Conservation (phyloP, 1,140 invertebrate genomes). For the Phymorhynchus buccinoides region DNA sequence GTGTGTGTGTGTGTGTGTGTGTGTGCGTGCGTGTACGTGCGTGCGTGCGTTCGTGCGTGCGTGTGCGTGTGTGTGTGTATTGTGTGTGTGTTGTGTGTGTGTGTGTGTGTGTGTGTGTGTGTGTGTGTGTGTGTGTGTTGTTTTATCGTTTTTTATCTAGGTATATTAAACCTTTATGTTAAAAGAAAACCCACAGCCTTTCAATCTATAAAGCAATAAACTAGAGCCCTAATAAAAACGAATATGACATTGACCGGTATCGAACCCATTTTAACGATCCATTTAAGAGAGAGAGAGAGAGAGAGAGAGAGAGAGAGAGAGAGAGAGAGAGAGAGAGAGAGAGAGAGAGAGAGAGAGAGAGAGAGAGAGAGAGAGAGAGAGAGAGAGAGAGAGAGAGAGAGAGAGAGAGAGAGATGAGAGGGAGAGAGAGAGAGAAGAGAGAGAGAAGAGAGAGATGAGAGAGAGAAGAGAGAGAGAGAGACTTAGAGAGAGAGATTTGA, state of each 20-base stretch:
- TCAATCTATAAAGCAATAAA: no score
- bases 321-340: neutral
- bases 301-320: neutral
- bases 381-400: neutral
- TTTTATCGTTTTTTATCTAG: no score
- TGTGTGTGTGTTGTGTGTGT: slow-evolving; percentile 3
- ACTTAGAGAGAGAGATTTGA: neutral
- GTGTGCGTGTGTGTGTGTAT: neutral
- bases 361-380: neutral
- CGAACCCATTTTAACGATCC: no score
- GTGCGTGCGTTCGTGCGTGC: neutral
- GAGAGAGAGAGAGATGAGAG: neutral
- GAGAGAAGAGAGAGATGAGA: neutral
- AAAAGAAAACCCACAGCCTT: no score
- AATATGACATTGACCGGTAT: no score
- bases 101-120: neutral
- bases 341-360: neutral
- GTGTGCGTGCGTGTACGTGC: neutral
- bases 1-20: slow-evolving; percentile 1
- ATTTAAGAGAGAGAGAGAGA: neutral
- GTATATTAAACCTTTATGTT: no score
- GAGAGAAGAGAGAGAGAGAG: neutral
- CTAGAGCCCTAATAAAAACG: no score
- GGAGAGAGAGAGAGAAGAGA: neutral
- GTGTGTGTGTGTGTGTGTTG: neutral